Conservation (phyloP, 2,888 invertebrate genomes). For the Dryobotodes eremita region DNA sequence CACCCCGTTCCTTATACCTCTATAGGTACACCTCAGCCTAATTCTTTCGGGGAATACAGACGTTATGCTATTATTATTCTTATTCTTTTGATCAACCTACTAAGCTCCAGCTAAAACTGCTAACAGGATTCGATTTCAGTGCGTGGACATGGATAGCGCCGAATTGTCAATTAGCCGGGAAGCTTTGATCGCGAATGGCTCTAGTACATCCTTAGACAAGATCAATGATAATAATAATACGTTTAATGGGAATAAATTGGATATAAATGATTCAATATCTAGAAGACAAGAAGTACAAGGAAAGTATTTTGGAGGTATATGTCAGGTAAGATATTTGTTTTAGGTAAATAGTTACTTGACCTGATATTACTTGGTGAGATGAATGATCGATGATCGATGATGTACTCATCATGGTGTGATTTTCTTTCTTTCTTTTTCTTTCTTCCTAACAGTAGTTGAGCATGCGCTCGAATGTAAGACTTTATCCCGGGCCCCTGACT, state of each 20-base stretch:
- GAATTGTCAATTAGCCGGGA: background rate
- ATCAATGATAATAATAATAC: background rate
- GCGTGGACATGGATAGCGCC: slow-evolving; percentile 18
- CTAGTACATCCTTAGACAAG: background rate
- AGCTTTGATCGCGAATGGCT: background rate
- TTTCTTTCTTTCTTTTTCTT: too few species aligned
- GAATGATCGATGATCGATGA: too few species aligned
- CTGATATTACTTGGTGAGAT: background rate
- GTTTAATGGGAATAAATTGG: background rate
- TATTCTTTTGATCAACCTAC: background rate
- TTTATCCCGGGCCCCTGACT: too few species aligned
- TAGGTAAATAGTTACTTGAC: background rate
- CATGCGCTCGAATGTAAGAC: background rate
- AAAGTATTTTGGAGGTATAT: slow-evolving; percentile 28
- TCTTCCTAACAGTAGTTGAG: too few species aligned
- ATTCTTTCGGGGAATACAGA: background rate
- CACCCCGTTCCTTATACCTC: too few species aligned
- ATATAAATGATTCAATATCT: background rate
- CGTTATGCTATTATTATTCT: background rate
- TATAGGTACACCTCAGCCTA: background rate
- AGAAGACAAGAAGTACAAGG: slow-evolving; percentile 6
- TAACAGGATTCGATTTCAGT: slow-evolving; percentile 39
- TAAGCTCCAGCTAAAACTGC: background rate
- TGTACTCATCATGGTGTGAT: too few species aligned
- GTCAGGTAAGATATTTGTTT: slow-evolving; percentile 41